These are phyloP conservation scores for Tetropium fuscum DNA, from an alignment of 2,888 invertebrate genomes.

Conservation along the genomic window DNA sequence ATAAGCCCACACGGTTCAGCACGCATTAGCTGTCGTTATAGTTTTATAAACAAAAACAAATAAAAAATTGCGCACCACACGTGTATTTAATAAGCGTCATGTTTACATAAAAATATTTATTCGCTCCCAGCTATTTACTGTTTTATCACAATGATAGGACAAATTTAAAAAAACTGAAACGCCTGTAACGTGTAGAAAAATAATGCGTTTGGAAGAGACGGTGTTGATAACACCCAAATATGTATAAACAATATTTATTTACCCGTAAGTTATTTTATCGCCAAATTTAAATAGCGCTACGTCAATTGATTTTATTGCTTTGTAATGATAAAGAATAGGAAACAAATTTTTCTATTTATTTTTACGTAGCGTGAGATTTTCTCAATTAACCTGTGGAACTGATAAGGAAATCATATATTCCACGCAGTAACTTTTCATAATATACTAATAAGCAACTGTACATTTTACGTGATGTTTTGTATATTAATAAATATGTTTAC, in stretches of 20 bases:
- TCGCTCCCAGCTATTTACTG: too few relatives aligned
- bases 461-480: too few relatives aligned
- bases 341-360: conserved; percentile 16
- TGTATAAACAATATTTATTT: conserved; percentile 22
- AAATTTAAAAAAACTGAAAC: neutral
- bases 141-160: neutral
- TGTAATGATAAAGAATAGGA: conserved; percentile 4
- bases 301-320: conserved; percentile 19
- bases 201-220: neutral
- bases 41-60: conserved; percentile 1
- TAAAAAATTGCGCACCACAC: conserved; percentile 4
- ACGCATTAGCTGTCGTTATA: too few relatives aligned
- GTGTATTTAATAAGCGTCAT: neutral
- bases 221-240: conserved; percentile 11
- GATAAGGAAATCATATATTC: too few relatives aligned
- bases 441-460: too few relatives aligned
- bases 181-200: neutral
- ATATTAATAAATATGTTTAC: too few relatives aligned
- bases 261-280: conserved; percentile 18
- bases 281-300: conserved; percentile 18
- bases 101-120: conserved; percentile 2
- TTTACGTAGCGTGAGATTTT: too few relatives aligned
- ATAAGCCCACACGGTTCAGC: too few relatives aligned
- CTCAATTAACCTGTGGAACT: too few relatives aligned
- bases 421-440: too few relatives aligned